These are phyloP conservation scores for Patagioenas fasciata DNA, from an alignment of 2,113 vertebrate genomes.

Conservation along the genomic window DNA sequence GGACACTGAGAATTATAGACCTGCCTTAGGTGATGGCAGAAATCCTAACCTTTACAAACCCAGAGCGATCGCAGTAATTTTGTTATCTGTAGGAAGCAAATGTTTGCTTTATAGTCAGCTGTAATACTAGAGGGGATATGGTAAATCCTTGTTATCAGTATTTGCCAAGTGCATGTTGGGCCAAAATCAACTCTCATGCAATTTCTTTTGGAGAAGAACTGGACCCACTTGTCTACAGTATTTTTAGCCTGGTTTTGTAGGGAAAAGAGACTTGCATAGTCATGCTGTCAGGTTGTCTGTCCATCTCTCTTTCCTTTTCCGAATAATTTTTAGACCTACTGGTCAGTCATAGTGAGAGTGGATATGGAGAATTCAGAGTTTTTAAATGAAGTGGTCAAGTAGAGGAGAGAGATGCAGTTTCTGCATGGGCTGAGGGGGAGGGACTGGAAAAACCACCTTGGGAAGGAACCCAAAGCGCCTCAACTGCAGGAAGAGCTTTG, in stretches of 20 bases:
- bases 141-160: slow-evolving; percentile 62
- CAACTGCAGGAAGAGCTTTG: not conserved
- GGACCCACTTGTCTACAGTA: not conserved
- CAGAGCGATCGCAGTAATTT: not conserved
- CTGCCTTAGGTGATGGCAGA: not conserved
- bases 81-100: slow-evolving; percentile 69
- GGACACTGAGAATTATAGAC: not conserved
- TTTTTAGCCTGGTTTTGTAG: not conserved
- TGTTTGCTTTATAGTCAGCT: slow-evolving; percentile 54
- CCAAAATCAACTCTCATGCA: slow-evolving; percentile 51
- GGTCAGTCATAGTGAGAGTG: not conserved
- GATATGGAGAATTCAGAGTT: not conserved
- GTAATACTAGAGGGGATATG: slow-evolving; percentile 49
- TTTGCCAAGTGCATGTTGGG: slow-evolving; percentile 1
- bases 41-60: slow-evolving; percentile 12
- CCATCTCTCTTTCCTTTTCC: not conserved
- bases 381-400: not conserved
- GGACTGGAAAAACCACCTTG: not conserved
- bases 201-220: slow-evolving; percentile 3
- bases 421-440: not conserved
- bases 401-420: not conserved
- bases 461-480: not conserved
- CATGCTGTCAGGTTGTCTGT: not conserved
- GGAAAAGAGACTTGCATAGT: rapidly evolving
- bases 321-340: not conserved